Conservation (phyloP, 2,113 vertebrate genomes). For the Melanerpes formicivorus region DNA sequence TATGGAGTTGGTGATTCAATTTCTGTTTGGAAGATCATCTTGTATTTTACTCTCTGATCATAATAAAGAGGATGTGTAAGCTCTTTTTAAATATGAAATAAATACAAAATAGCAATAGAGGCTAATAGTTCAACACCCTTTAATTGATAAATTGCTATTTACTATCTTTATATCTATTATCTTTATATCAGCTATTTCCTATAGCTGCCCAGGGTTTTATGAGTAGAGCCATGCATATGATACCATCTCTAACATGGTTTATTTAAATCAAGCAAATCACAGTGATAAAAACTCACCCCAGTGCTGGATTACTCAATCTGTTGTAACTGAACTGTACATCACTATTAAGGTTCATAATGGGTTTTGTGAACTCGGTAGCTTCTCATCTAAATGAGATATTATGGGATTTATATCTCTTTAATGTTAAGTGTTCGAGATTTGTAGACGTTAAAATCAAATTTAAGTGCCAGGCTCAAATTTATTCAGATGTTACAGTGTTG, state of each 20-base stretch:
- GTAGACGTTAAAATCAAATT: conserved; percentile 69
- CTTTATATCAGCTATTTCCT: conserved; percentile 17
- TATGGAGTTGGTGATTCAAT: neutral
- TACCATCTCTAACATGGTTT: neutral
- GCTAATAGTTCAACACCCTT: neutral
- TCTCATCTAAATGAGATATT: conserved; percentile 66
- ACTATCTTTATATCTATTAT: neutral
- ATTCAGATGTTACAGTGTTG: conserved; percentile 51
- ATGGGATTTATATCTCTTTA: conserved; percentile 69
- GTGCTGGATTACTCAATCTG: conserved; percentile 60
- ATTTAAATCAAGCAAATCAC: conserved; percentile 32
- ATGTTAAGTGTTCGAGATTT: conserved; percentile 71
- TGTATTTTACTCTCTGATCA: neutral
- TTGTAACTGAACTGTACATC: conserved; percentile 52
- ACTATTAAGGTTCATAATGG: conserved; percentile 72
- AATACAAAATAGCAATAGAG: neutral
- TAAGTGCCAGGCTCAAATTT: conserved; percentile 31
- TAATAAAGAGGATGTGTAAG: neutral
- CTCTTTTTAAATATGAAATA: conserved; percentile 31
- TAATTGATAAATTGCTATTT: conserved; percentile 7
- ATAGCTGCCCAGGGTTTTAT: neutral
- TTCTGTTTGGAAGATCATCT: neutral
- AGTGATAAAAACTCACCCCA: conserved; percentile 20
- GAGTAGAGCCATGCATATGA: neutral
- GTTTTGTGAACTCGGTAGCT: conserved; percentile 70